These are phyloP conservation scores for Procambarus clarkii DNA, from an alignment of 1,140 invertebrate genomes.

Conservation along the genomic window DNA sequence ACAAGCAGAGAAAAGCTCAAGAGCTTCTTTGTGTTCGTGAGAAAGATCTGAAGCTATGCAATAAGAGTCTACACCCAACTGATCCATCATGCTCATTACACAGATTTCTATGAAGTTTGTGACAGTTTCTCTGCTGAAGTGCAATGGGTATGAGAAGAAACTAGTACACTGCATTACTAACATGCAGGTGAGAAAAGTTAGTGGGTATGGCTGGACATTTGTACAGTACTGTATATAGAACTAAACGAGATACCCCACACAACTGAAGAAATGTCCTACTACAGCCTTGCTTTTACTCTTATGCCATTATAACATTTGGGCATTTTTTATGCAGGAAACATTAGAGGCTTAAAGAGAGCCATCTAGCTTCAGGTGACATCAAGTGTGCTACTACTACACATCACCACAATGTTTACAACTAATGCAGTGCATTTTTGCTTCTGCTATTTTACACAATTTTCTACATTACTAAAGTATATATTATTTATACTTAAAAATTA, in stretches of 20 bases:
- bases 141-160: too few relatives aligned
- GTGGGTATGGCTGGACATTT: neutral
- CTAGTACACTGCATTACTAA: too few relatives aligned
- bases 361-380: slow-evolving; percentile 7
- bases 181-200: neutral
- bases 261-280: neutral
- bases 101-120: neutral
- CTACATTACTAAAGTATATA: neutral
- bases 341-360: neutral
- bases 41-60: too few relatives aligned
- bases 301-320: slow-evolving; percentile 18
- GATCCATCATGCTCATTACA: neutral
- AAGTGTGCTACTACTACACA: neutral
- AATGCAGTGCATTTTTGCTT: neutral
- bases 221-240: neutral
- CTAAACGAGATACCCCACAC: neutral
- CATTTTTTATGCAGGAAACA: slow-evolving; percentile 17
- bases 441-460: neutral
- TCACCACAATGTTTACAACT: neutral
- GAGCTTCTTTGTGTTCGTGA: too few relatives aligned
- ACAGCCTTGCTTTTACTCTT: neutral
- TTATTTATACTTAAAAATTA: neutral
- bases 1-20: too few relatives aligned
- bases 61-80: neutral
- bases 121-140: neutral